These are phyloP conservation scores for Drosophila repletoides DNA, from an alignment of 1,140 invertebrate genomes.

Conservation along the genomic window DNA sequence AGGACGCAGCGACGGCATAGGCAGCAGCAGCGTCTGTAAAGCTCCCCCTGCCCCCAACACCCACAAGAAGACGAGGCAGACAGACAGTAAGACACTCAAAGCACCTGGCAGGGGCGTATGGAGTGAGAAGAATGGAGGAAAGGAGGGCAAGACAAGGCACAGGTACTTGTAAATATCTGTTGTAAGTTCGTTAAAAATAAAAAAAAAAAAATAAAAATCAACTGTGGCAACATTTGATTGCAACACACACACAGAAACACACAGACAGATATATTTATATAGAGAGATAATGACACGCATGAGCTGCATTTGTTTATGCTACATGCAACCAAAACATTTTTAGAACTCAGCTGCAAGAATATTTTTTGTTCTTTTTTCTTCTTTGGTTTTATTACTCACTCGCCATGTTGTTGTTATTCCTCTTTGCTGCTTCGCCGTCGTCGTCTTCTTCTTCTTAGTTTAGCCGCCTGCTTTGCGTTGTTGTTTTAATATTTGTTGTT, in stretches of 20 bases:
- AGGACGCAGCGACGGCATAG: no score
- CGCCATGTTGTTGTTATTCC: constrained; percentile 56
- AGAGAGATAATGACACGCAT: constrained; percentile 54
- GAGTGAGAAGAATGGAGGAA: no score
- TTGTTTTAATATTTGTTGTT: constrained; percentile 4
- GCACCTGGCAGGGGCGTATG: constrained; percentile 44
- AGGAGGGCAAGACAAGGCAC: no score
- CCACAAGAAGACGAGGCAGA: neutral
- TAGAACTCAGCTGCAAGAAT: constrained; percentile 17
- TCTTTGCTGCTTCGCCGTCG: constrained; percentile 8
- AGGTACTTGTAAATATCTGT: no score
- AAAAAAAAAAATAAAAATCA: constrained; percentile 43
- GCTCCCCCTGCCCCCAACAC: neutral
- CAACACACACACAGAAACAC: constrained; percentile 18
- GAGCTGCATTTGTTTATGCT: constrained; percentile 71
- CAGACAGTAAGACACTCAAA: constrained; percentile 34
- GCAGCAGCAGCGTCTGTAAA: neutral
- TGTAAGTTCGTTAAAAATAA: constrained; percentile 57
- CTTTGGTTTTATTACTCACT: constrained; percentile 66
- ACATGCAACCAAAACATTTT: constrained; percentile 18
- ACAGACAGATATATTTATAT: constrained; percentile 6
- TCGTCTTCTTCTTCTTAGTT: constrained; percentile 17
- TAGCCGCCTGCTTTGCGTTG: constrained; percentile 37
- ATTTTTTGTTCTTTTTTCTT: constrained; percentile 25
- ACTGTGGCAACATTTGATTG: constrained; percentile 23